Conservation (phyloP, 2,888 invertebrate species). For the Parelbella ahira region DNA sequence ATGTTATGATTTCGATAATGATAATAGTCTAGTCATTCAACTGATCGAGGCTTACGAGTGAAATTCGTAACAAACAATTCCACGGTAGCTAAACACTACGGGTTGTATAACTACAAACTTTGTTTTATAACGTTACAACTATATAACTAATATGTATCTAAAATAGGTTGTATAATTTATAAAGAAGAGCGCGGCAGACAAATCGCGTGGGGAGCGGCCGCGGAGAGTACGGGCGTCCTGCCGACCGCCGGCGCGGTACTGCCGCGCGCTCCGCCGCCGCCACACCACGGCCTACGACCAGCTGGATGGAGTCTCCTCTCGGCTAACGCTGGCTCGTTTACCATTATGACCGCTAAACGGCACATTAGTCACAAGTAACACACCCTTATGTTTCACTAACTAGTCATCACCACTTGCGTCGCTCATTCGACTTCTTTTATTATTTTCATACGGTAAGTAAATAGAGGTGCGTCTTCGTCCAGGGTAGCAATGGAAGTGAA, state of each 20-base stretch:
- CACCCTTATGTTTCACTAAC: no score
- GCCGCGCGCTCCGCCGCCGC: background rate
- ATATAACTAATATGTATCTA: conserved; percentile 39
- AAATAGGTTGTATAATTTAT: conserved; percentile 38
- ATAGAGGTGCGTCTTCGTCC: no score
- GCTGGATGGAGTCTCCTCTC: no score
- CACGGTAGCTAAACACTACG: conserved; percentile 29
- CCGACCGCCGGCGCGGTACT: conserved; percentile 4
- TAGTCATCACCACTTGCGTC: no score
- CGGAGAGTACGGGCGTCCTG: background rate
- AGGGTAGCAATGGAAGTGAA: no score
- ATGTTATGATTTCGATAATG: background rate
- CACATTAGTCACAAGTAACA: no score
- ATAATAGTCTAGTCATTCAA: conserved; percentile 2
- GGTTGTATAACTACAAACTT: conserved; percentile 34
- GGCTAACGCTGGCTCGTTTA: no score
- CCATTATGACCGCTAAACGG: no score
- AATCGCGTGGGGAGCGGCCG: no score
- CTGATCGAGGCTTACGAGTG: conserved; percentile 26
- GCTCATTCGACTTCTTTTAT: no score
- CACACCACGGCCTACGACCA: no score
- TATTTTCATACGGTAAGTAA: no score
- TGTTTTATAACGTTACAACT: conserved; percentile 8
- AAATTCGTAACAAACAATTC: conserved; percentile 27
- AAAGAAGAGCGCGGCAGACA: conserved; percentile 27